These are phyloP conservation scores for Yponomeuta evonymella DNA, from an alignment of 2,888 invertebrate genomes.

Conservation along the genomic window DNA sequence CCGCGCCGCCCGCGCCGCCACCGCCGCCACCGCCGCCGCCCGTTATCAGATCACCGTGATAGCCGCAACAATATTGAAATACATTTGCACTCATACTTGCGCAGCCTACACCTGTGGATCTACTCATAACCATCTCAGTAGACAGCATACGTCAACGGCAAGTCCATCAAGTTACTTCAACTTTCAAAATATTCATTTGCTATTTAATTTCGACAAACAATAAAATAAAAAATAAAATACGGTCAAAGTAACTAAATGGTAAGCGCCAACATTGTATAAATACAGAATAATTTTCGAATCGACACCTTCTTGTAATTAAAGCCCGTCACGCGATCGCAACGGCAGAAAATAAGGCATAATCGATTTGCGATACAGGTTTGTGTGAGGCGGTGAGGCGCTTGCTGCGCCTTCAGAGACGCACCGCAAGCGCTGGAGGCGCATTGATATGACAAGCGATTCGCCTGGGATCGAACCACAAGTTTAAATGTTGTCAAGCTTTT, in stretches of 20 bases:
- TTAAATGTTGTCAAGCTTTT: constrained; percentile 48
- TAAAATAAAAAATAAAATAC: background rate
- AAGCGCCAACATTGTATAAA: constrained; percentile 8
- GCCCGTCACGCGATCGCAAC: constrained; percentile 62
- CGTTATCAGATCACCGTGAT: constrained; percentile 11
- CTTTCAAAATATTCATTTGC: background rate
- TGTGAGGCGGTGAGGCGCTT: constrained; percentile 34
- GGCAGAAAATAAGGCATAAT: constrained; percentile 61
- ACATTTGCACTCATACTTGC: constrained; percentile 1
- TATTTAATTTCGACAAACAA: background rate
- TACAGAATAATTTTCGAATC: constrained; percentile 64
- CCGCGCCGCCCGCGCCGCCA: background rate
- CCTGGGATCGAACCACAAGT: constrained; percentile 34
- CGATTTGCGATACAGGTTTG: constrained; percentile 63
- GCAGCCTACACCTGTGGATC: background rate
- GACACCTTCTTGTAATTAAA: constrained; percentile 70
- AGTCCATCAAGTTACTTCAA: background rate
- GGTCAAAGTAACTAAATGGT: constrained; percentile 8
- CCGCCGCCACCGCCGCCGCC: constrained; percentile 9
- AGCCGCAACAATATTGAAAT: constrained; percentile 12
- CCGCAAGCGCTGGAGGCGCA: constrained; percentile 42
- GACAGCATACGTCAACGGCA: background rate
- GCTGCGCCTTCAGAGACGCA: constrained; percentile 46
- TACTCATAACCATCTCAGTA: background rate
- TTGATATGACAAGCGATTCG: constrained; percentile 28